These are phyloP conservation scores for Alethe diademata DNA, from an alignment of 2,113 vertebrate species.

Conservation along the genomic window DNA sequence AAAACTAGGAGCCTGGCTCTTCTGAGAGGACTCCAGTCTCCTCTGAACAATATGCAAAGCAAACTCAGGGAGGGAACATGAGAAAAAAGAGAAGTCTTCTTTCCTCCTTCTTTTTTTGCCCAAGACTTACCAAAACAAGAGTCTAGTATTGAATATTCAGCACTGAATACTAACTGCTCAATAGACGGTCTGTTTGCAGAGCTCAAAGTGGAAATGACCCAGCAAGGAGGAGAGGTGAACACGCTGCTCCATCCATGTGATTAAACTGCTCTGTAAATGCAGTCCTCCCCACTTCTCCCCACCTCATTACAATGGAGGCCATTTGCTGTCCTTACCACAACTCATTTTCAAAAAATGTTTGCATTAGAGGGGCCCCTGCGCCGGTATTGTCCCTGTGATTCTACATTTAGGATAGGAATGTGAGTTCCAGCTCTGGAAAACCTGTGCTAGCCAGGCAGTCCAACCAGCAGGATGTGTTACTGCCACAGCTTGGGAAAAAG, in stretches of 20 bases:
- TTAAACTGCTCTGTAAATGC: constrained; percentile 44
- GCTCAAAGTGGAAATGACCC: constrained; percentile 68
- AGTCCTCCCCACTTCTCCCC: neutral
- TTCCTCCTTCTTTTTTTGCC: constrained; percentile 39
- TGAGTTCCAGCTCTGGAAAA: neutral
- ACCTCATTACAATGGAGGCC: constrained; percentile 14
- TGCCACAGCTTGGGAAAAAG: neutral
- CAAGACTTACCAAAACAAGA: constrained; percentile 63
- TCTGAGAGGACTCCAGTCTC: constrained; percentile 30
- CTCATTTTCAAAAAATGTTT: constrained; percentile 28
- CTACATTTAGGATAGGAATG: neutral
- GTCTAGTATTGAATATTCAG: constrained; percentile 68
- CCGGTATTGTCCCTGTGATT: neutral
- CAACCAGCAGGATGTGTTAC: neutral
- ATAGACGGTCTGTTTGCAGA: constrained; percentile 63
- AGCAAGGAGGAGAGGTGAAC: constrained; percentile 66
- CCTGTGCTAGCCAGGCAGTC: neutral
- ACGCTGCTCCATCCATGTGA: constrained; percentile 56
- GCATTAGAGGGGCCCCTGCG: neutral
- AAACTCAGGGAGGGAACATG: constrained; percentile 55
- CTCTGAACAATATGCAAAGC: constrained; percentile 45
- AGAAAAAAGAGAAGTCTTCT: constrained; percentile 60
- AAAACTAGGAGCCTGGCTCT: constrained; percentile 21
- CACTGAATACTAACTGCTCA: constrained; percentile 61
- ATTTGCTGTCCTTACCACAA: constrained; percentile 16